These are phyloP conservation scores for Dendroctonus ponderosae DNA, from an alignment of 1,140 invertebrate species.

Conservation along the genomic window DNA sequence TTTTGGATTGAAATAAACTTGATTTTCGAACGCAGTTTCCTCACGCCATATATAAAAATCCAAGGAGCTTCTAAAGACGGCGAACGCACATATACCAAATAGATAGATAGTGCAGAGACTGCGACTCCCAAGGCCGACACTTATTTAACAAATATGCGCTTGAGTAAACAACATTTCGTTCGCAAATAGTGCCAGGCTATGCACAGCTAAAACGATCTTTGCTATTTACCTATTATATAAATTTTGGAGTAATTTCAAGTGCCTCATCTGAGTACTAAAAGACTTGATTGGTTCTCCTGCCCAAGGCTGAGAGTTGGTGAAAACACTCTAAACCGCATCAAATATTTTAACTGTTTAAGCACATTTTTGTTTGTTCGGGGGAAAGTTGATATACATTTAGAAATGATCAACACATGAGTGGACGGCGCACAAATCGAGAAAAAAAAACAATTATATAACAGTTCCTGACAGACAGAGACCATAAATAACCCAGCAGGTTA, in stretches of 20 bases:
- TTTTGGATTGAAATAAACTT: no score
- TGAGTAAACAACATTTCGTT: slow-evolving; percentile 16
- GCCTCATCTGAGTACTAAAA: no score
- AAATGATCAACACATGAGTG: not conserved
- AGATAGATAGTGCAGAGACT: slow-evolving; percentile 10
- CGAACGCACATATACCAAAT: slow-evolving; percentile 1
- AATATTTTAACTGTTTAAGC: no score
- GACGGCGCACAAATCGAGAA: not conserved
- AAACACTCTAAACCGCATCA: no score
- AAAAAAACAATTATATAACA: slow-evolving; percentile 13
- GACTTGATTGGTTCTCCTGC: no score
- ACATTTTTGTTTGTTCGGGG: no score
- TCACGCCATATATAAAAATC: not conserved
- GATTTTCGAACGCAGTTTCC: no score
- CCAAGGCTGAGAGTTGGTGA: no score
- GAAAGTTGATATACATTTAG: no score
- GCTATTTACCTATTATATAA: no score
- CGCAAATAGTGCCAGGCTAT: slow-evolving; percentile 8
- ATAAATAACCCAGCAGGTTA: slow-evolving; percentile 19
- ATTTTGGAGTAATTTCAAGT: no score
- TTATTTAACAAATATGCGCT: slow-evolving; percentile 26
- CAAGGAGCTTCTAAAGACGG: slow-evolving; percentile 12
- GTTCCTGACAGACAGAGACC: slow-evolving; percentile 10
- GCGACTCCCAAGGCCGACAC: slow-evolving; percentile 9
- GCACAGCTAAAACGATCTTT: not conserved